A percentile compares a stretch with the other conserved stretches of the same genome.
Conservation (phyloP, 2,888 invertebrate genomes). For the Helicoverpa assulta region DNA sequence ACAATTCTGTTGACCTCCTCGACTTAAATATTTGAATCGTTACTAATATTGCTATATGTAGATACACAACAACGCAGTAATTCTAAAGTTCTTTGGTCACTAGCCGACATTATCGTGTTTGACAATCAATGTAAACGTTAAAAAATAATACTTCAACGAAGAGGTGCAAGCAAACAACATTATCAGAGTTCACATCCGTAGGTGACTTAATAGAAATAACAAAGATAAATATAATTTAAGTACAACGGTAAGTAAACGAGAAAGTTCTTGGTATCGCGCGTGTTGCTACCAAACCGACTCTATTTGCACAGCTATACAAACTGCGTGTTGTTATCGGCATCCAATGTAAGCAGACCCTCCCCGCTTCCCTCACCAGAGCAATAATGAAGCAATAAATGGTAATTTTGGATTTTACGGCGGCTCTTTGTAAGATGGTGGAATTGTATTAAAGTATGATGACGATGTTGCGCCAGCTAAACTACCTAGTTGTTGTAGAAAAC, state of each 20-base stretch:
- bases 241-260: slow-evolving; percentile 78
- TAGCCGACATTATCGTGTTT: slow-evolving; percentile 25
- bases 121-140: slow-evolving; percentile 37
- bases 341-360: slow-evolving; percentile 67
- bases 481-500: slow-evolving; percentile 70
- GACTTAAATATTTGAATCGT: background rate
- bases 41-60: slow-evolving; percentile 1
- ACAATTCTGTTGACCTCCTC: slow-evolving; percentile 7
- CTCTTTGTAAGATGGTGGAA: slow-evolving; percentile 71
- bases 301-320: slow-evolving; percentile 89
- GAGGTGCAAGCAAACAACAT: slow-evolving; percentile 62
- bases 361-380: slow-evolving; percentile 43
- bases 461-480: slow-evolving; percentile 78
- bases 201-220: slow-evolving; percentile 74
- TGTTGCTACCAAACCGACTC: slow-evolving; percentile 82
- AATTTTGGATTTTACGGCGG: slow-evolving; percentile 64
- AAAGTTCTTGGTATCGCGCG: slow-evolving; percentile 84
- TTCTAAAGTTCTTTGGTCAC: slow-evolving; percentile 6
- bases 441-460: slow-evolving; percentile 80
- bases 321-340: slow-evolving; percentile 81
- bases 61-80: background rate
- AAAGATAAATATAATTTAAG: slow-evolving; percentile 80
- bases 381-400: slow-evolving; percentile 63
- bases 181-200: slow-evolving; percentile 71
- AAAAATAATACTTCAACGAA: slow-evolving; percentile 49